Evolutionary conservation across 2,888 invertebrate genomes (phyloP), one percentile per base, ranked within the genome.

Genomic region (Chromoteleia sp.): DNA sequence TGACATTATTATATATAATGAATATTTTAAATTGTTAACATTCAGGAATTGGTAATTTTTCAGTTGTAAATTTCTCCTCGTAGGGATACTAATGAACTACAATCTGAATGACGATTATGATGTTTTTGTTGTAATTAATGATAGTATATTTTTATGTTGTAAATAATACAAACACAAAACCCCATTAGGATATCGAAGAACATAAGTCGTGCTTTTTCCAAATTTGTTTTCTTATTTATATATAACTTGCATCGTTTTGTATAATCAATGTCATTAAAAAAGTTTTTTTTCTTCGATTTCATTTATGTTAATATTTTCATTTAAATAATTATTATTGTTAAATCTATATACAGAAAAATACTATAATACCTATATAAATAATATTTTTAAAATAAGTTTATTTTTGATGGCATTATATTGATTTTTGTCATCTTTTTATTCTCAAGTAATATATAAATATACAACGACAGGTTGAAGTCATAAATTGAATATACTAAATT

Each of bases 71-170:
- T 58, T 71, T 15, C 59, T 36, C 39, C 14, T 15, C 29, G 33
- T 50, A 48, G 39, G 15, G 33, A 33, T 19, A 29, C 4, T 10
- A 50, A 41, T 73, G 33, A 54, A 52, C n/a, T 56, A 29, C 56
- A 65, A 45, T 56, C 19, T 2, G 41, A 67, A 36, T 65, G 48
- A 58, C 33, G 12, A 41, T 71, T 71, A 61, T 36, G 17, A 52
- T 76, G 81, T 82, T 85, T 84, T 81, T 86, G 79, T 84, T 86
- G 68, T 82, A 63, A 82, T 80, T 81, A 76, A 79, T 83, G 29
- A 85, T 83, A 84, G 81, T 85, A 84, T 86, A 84, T 85, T 85
- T 85, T 86, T 86, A 65, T 82, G 86, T 85, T 85, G 85, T 86
- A 86, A 83, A 85, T 84, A 86, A 82, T 80, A 70, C 68, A 43